Conservation (phyloP, 2,113 vertebrate genomes). For the Podarcis muralis region DNA sequence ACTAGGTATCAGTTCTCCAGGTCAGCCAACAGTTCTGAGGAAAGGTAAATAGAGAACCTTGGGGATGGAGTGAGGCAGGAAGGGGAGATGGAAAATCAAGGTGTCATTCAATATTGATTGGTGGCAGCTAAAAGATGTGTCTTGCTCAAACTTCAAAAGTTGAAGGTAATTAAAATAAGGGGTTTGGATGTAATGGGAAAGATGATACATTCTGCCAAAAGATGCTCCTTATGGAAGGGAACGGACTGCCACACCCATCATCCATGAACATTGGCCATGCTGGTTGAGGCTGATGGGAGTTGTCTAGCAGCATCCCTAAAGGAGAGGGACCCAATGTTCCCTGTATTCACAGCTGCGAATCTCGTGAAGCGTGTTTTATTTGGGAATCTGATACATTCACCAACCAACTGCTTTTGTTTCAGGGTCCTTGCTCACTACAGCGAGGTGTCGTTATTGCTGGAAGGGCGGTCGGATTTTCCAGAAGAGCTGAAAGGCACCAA, state of each 20-base stretch:
- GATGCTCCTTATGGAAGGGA: no score
- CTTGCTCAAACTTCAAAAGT: background rate
- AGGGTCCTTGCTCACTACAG: constrained; percentile 35
- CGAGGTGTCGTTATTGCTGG: constrained; percentile 3
- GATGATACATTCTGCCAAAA: background rate
- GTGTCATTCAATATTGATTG: background rate
- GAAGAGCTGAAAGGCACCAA: constrained; percentile 30
- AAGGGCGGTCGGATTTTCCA: constrained; percentile 5
- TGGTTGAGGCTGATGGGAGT: background rate
- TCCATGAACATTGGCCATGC: no score
- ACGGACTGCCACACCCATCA: no score
- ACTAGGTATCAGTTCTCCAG: constrained; percentile 28
- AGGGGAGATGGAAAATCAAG: background rate
- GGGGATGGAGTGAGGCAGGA: background rate
- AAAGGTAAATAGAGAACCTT: constrained; percentile 4
- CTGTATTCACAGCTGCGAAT: background rate
- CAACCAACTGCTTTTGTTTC: background rate
- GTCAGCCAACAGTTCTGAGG: constrained; percentile 15
- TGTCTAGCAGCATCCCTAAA: background rate
- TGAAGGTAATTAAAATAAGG: background rate
- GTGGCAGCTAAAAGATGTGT: background rate
- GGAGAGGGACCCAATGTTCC: background rate
- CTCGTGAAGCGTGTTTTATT: background rate
- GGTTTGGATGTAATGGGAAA: background rate
- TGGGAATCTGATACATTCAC: background rate